Evolutionary conservation across 2,113 vertebrate genomes (phyloP).

Genomic region (Odontophorus gujanensis): DNA sequence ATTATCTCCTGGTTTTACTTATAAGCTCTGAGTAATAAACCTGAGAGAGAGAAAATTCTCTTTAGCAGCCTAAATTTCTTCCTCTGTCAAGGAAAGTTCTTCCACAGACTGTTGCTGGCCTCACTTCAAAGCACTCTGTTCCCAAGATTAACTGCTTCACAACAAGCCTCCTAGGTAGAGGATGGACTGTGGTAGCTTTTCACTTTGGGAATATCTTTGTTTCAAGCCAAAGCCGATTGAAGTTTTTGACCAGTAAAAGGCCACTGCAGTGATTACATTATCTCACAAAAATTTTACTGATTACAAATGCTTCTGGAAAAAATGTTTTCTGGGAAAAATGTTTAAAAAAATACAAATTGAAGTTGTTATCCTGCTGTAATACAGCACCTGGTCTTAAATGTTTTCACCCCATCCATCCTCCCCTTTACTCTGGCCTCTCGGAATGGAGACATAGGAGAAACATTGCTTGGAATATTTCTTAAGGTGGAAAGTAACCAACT

Average conservation of each 20-base stretch:
- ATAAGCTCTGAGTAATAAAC: background rate
- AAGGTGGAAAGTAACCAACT: background rate
- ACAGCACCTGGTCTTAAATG: background rate
- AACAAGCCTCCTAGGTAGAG: background rate
- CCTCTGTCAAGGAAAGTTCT: background rate
- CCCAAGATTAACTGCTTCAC: background rate
- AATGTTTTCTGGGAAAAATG: background rate
- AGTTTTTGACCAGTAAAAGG: background rate
- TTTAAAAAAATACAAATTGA: background rate
- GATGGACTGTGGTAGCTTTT: background rate
- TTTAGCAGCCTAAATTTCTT: background rate
- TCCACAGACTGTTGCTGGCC: background rate
- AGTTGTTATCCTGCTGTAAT: background rate
- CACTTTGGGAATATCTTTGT: background rate
- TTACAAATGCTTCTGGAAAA: background rate
- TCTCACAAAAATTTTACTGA: background rate
- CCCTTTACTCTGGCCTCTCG: background rate
- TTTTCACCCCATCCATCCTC: background rate
- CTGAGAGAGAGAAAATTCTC: background rate
- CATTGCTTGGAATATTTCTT: background rate
- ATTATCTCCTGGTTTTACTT: background rate
- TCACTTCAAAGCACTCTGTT: background rate
- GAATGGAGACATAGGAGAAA: background rate
- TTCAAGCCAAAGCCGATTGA: background rate
- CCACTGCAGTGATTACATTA: background rate